Evolutionary conservation across 2,113 vertebrate genomes (phyloP).

Genomic region (Parus major): DNA sequence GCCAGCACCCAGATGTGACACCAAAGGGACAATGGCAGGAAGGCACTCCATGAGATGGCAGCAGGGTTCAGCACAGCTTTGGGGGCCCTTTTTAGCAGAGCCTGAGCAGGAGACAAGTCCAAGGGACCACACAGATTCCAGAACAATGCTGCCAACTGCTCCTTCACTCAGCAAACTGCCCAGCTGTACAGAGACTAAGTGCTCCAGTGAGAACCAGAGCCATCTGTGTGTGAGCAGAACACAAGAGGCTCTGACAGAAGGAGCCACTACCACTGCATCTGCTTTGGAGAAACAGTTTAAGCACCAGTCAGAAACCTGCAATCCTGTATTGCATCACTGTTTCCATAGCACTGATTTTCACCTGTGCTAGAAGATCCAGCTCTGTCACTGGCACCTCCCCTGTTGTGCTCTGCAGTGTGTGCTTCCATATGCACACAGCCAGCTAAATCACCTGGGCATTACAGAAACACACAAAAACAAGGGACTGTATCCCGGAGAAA

Average conservation of each 20-base stretch:
- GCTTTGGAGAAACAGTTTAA: background rate
- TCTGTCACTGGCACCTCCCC: background rate
- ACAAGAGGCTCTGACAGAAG: background rate
- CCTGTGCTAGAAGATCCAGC: background rate
- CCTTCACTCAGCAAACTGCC: background rate
- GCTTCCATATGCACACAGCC: background rate
- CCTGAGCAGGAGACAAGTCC: background rate
- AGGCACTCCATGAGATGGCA: background rate
- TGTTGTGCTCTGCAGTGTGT: background rate
- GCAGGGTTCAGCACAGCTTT: background rate
- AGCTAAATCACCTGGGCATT: background rate
- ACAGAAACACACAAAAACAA: background rate
- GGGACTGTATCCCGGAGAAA: background rate
- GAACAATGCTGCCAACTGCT: background rate
- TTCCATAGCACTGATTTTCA: background rate
- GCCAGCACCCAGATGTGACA: background rate
- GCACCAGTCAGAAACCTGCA: background rate
- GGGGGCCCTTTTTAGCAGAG: background rate
- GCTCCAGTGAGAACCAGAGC: background rate
- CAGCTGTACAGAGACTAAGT: background rate
- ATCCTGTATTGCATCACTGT: background rate
- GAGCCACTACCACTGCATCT: background rate
- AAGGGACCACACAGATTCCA: background rate
- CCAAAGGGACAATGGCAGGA: rapidly evolving
- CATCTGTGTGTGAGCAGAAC: background rate